Base-by-base conservation (phyloP, 2,888 invertebrate genomes). In the Spatulosminthurus flaviceps region DNA sequence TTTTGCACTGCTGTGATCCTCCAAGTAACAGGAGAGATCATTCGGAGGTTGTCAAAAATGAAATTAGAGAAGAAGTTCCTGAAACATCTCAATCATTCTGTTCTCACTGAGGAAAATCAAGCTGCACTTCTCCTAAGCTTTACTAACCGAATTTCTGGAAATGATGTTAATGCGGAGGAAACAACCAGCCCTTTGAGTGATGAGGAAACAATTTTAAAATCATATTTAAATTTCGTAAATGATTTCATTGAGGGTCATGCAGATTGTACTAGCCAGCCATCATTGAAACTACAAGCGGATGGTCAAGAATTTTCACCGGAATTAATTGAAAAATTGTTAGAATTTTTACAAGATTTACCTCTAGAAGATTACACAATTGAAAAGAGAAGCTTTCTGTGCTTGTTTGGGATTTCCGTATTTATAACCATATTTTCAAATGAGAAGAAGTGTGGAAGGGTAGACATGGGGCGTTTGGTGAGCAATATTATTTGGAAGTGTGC, bases 1-100 rank as follows among this genome's bases (percentile, higher is more conserved):
- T 81, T 83, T 64, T 82, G 82, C 22, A 79, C 79, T n/a, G 82
- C 82, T 2, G 41, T 84, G 19, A 24, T 83, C 19, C 34, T 84
- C 4, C 83, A 83, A 64, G 51, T 79, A 1, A 43, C 83, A 1
- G 26, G 64, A 19, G 83, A 82, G 66, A 72, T 80, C n/a, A 29
- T 84, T 26, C 78, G 78, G 24, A 74, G 79, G 64, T 64, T 83
- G 16, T 80, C 60, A 11, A 84, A 84, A 66, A 81, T 83, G 77
- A 81, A 80, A 22, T 76, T 77, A 4, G 24, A 70, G 26, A 79
- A 81, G 29, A 60, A 61, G 26, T 73, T 77, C 19, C 78, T 77
- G 43, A 70, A 72, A 51, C 51, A 75, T 67, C 19, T 76, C 0
- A 24, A 64, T 24, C 80, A 43, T 41, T 64, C 77, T 0, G 64